Evolutionary conservation across 1,140 invertebrate species (phyloP).

Genomic region (Whitmania pigra): DNA sequence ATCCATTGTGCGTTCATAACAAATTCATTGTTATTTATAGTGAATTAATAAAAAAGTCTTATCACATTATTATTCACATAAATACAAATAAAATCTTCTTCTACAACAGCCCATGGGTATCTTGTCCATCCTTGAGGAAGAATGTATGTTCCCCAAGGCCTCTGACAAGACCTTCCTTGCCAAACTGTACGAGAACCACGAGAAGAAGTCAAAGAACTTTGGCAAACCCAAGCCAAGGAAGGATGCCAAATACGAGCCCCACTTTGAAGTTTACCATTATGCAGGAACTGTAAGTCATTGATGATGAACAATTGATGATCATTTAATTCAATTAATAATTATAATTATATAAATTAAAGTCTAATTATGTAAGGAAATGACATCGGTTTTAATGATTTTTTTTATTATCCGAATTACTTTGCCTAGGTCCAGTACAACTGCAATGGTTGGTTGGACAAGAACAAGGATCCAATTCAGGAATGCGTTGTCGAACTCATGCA

Average conservation of each 20-base stretch:
- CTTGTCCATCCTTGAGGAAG: constrained; percentile 99
- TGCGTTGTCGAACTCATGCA: constrained; percentile 92
- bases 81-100: background rate
- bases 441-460: constrained; percentile 96
- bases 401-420: constrained; percentile 10
- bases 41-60: too few relatives aligned
- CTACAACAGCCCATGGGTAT: constrained; percentile 86
- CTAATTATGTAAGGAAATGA: too few relatives aligned
- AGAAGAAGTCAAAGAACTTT: constrained; percentile 95
- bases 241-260: constrained; percentile 80
- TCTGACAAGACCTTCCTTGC: constrained; percentile 92
- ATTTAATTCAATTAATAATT: background rate
- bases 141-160: constrained; percentile 99
- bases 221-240: constrained; percentile 91
- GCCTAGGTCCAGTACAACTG: constrained; percentile 70
- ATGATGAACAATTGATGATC: background rate
- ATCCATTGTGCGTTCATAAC: too few relatives aligned
- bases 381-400: too few relatives aligned
- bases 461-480: constrained; percentile 99
- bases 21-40: background rate
- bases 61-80: background rate
- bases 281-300: constrained; percentile 70
- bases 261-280: constrained; percentile 97
- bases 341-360: background rate
- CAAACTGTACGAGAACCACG: constrained; percentile 93